Evolutionary conservation across 2,113 vertebrate species (phyloP).

Genomic region (Microtus montanus): DNA sequence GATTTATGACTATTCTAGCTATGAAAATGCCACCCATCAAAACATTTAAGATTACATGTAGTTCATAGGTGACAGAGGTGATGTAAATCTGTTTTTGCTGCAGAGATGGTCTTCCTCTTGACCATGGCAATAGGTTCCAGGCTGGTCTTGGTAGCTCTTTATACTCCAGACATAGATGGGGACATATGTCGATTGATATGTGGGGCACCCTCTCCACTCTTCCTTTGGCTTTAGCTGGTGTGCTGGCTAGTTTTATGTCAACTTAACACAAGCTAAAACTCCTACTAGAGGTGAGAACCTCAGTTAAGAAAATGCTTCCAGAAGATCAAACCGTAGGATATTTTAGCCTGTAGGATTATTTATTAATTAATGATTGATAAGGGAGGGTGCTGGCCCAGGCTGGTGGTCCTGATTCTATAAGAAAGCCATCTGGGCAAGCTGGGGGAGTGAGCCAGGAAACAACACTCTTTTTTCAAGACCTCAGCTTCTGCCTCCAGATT

Average conservation of each 20-base stretch:
- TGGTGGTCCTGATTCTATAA: background rate
- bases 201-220: background rate
- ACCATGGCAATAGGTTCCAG: background rate
- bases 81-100: background rate
- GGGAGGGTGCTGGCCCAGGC: background rate
- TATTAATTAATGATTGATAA: background rate
- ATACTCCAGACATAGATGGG: background rate
- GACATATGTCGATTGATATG: background rate
- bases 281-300: background rate
- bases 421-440: background rate
- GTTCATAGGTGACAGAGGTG: background rate
- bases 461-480: background rate
- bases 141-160: background rate
- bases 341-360: background rate
- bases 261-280: background rate
- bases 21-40: background rate
- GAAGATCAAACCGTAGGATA: background rate
- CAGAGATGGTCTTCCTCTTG: background rate
- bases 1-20: constrained; percentile 8
- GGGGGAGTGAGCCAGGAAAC: background rate
- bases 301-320: background rate
- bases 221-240: background rate
- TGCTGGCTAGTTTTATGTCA: background rate
- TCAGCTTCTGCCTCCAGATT: background rate
- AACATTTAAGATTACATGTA: background rate